phyloP scores from a whole-genome alignment of 1,140 invertebrate species.

The Trichonephila clavata region DNA sequence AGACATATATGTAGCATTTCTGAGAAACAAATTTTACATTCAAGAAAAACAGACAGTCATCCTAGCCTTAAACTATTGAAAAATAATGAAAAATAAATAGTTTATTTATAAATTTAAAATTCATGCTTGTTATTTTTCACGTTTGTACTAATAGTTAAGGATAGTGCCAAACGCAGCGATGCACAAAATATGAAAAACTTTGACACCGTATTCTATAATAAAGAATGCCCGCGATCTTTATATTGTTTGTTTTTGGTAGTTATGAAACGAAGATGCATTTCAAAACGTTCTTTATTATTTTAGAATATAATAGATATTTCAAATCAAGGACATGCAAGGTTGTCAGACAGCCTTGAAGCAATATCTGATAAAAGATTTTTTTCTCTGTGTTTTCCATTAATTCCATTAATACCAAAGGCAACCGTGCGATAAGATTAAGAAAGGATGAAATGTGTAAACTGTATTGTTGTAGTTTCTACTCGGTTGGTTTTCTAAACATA shows the following conservation, averaged over 20 bases:
- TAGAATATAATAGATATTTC: not conserved
- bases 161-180: not conserved
- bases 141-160: not conserved
- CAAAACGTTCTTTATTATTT: not conserved
- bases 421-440: not conserved
- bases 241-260: no score
- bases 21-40: no score
- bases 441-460: not conserved
- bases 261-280: slow-evolving; percentile 11
- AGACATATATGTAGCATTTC: no score
- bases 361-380: slow-evolving; percentile 31
- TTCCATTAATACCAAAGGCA: slow-evolving; percentile 32
- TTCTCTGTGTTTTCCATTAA: slow-evolving; percentile 13
- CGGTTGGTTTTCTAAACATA: slow-evolving; percentile 39
- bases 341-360: slow-evolving; percentile 51
- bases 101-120: no score
- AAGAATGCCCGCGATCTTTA: no score
- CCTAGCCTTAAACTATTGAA: no score
- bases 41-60: no score
- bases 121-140: not conserved
- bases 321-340: slow-evolving; percentile 34
- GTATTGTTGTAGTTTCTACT: slow-evolving; percentile 32
- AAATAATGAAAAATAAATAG: no score
- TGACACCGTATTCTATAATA: not conserved
- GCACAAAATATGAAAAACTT: not conserved